A percentile compares a stretch with the other conserved stretches of the same genome.
Conservation (phyloP, 2,888 invertebrate species). For the Drosophila peninsularis region DNA sequence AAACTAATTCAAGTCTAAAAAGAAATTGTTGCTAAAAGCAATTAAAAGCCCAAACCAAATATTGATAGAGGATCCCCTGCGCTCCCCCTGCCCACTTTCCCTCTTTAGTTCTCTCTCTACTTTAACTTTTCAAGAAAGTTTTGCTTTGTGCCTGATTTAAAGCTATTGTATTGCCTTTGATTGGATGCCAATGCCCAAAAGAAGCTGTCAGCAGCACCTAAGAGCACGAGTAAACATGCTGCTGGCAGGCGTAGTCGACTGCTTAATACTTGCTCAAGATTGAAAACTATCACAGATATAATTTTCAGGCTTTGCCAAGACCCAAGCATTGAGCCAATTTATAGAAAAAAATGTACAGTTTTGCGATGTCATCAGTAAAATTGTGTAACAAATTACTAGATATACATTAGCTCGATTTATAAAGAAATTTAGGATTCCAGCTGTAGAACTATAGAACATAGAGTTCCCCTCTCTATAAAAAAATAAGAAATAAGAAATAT, state of each 20-base stretch:
- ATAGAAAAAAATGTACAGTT: too few species aligned
- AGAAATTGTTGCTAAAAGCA: conserved; percentile 47
- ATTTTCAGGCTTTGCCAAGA: too few species aligned
- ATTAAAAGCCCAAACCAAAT: conserved; percentile 63
- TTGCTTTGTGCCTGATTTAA: conserved; percentile 25
- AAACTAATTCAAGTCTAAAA: conserved; percentile 31
- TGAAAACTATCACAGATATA: neutral
- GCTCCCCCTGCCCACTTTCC: too few species aligned
- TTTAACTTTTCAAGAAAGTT: conserved; percentile 4
- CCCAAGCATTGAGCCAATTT: too few species aligned
- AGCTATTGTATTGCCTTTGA: conserved; percentile 39
- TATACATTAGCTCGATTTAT: too few species aligned
- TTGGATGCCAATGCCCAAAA: conserved; percentile 16
- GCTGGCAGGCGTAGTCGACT: neutral
- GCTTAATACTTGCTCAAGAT: neutral
- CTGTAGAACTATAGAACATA: neutral
- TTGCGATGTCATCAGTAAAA: too few species aligned
- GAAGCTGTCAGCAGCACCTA: conserved; percentile 18
- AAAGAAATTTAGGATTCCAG: too few species aligned
- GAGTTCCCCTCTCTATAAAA: too few species aligned
- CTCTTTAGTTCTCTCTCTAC: neutral
- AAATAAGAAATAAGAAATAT: too few species aligned
- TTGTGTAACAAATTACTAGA: too few species aligned
- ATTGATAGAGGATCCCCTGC: conserved; percentile 37
- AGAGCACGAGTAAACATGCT: neutral